Base-by-base conservation (phyloP, 1,140 invertebrate species). In the Scaptomyza graminum region DNA sequence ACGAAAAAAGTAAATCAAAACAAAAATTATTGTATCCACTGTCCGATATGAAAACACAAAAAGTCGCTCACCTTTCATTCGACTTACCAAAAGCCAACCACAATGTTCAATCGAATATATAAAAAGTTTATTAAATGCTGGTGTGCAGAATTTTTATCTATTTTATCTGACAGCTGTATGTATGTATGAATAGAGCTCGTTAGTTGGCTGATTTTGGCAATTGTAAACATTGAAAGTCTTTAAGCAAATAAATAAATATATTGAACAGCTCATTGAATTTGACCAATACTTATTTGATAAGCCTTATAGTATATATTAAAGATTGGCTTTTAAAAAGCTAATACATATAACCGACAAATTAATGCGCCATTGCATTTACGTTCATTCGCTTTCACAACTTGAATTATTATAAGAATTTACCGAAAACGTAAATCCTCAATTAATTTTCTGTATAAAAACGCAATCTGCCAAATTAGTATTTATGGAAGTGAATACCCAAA, bases 21-120 rank as follows among this genome's bases (percentile, higher is more conserved):
- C 50, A 46, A 47, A 46, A 47, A 57, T 71, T 65, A 65, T 69
- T 63, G 61, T 47, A 71, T 57, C 49, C 49, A 65, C 63, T 59
- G 65, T 71, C 59, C 41, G 47, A 61, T 64, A 22, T 46, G 25
- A 37, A 39, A 47, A 62, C 65, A 68, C 28, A 34, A 34, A 34
- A 34, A 34, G 28, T 31, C 7, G 5, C 37, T 11, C 37, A 8
- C 11, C 12, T 9, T 12, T 1, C 11, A 37, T 37, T 37, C 34
- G 9, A 37, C 34, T 28, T 28, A 5, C 28, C 28, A 28, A 28
- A 28, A 28, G 6, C 5, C 28, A 28, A 28, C 28, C 5, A 0
- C 28, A 31, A 31, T 0, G 28, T 0, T 4, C 12, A n/a, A 5
- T n/a, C n/a, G n/a, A 41, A 41, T 31, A 31, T 31, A 41, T n/a